Conservation (phyloP, 2,888 invertebrate genomes). For the Ophion ellenae region DNA sequence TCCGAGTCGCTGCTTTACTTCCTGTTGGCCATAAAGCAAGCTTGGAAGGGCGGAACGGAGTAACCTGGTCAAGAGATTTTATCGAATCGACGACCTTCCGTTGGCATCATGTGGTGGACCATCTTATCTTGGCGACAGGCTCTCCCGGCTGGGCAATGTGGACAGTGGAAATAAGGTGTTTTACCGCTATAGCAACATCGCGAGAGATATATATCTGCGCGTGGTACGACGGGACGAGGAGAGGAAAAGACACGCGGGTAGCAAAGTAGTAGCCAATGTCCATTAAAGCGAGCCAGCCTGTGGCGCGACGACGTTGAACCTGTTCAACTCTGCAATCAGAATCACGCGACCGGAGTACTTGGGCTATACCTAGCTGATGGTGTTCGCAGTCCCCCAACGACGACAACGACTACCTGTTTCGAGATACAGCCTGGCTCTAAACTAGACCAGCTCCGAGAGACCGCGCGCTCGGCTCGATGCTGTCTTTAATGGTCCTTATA, state of each 20-base stretch:
- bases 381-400: constrained; percentile 3
- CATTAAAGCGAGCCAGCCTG: constrained; percentile 70
- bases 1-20: not conserved
- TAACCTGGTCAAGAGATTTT: not conserved
- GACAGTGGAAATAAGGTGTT: constrained; percentile 49
- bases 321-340: constrained; percentile 75
- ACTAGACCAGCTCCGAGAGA: constrained; percentile 53
- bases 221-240: not conserved
- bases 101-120: not conserved
- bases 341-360: constrained; percentile 71
- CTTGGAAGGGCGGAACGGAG: not conserved
- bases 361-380: constrained; percentile 10
- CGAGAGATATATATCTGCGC: not conserved
- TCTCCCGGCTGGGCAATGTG: not conserved
- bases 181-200: constrained; percentile 35
- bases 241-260: constrained; percentile 21
- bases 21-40: not conserved
- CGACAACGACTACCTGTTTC: constrained; percentile 39
- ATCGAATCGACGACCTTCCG: not conserved
- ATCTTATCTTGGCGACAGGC: not conserved
- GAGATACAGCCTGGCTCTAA: constrained; percentile 20
- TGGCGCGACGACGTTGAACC: constrained; percentile 71
- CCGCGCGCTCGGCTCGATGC: constrained; percentile 2
- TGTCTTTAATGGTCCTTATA: constrained; percentile 49
- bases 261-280: constrained; percentile 39